A percentile compares a stretch with the other conserved stretches of the same genome.
These are phyloP conservation scores for Pipra filicauda DNA, from an alignment of 2,113 vertebrate species.

Conservation along the genomic window DNA sequence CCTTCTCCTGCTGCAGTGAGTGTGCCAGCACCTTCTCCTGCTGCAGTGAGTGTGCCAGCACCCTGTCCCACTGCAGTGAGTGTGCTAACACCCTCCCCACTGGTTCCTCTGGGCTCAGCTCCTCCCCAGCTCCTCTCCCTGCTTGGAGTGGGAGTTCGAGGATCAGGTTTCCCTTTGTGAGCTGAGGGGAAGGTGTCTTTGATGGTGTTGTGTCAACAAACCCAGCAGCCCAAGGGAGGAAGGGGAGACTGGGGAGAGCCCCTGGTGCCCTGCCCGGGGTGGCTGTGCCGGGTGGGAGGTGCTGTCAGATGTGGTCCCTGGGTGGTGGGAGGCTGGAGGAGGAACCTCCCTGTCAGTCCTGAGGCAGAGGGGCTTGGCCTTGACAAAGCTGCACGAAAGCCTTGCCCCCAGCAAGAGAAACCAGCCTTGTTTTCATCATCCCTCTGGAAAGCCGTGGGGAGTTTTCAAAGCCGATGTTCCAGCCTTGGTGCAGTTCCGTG, in stretches of 20 bases:
- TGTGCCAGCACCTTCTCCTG: too few relatives aligned
- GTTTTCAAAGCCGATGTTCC: too few relatives aligned
- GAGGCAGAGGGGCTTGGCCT: not conserved
- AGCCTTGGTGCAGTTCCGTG: too few relatives aligned
- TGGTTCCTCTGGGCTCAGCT: not conserved
- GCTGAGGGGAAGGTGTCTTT: not conserved
- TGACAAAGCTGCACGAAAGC: not conserved
- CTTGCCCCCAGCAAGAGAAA: not conserved
- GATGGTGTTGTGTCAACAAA: slow-evolving; percentile 60
- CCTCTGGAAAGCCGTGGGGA: too few relatives aligned
- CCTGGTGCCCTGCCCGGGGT: not conserved
- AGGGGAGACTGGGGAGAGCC: not conserved
- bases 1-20: too few relatives aligned
- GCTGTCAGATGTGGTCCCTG: slow-evolving; percentile 18
- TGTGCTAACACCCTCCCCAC: not conserved
- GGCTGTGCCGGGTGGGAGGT: too few relatives aligned
- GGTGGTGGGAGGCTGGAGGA: not conserved
- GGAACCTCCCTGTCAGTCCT: not conserved
- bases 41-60: too few relatives aligned
- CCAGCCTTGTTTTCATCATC: not conserved
- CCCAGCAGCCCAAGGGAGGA: not conserved
- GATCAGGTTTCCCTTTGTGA: not conserved
- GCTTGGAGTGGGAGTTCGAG: not conserved
- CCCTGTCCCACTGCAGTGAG: too few relatives aligned
- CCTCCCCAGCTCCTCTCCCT: not conserved